Evolutionary conservation across 2,888 invertebrate genomes (phyloP).

Genomic region (Galeruca laticollis): DNA sequence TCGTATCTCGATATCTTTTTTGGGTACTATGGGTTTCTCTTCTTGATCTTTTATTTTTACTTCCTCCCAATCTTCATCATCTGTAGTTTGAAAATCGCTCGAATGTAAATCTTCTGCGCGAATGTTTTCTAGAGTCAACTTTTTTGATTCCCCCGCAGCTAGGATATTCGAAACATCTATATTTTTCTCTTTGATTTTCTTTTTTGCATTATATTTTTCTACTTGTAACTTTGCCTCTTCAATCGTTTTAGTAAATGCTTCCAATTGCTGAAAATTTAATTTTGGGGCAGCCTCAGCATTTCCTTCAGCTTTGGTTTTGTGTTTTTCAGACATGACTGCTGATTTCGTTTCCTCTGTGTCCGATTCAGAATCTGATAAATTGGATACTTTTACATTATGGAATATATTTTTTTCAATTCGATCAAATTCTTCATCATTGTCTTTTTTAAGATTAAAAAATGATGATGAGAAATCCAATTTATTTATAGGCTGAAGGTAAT

Average conservation of each 20-base stretch:
- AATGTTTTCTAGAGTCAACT: conserved; percentile 52
- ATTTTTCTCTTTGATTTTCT: conserved; percentile 53
- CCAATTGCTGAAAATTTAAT: conserved; percentile 70
- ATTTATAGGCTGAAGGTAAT: conserved; percentile 69
- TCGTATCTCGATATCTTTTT: conserved; percentile 81
- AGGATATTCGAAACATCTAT: conserved; percentile 75
- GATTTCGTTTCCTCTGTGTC: conserved; percentile 42
- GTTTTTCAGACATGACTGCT: conserved; percentile 22
- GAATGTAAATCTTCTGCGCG: conserved; percentile 53
- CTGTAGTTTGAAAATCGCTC: conserved; percentile 68
- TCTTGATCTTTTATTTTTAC: conserved; percentile 72
- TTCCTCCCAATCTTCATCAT: conserved; percentile 81
- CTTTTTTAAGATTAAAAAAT: conserved; percentile 65
- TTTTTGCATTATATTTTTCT: conserved; percentile 67
- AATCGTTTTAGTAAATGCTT: conserved; percentile 72
- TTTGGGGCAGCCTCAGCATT: conserved; percentile 31
- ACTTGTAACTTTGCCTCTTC: conserved; percentile 73
- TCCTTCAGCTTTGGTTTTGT: conserved; percentile 20
- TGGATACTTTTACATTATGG: conserved; percentile 48
- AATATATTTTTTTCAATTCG: conserved; percentile 62
- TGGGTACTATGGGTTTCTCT: conserved; percentile 67
- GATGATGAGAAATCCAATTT: conserved; percentile 71
- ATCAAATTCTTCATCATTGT: conserved; percentile 52
- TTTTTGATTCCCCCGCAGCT: conserved; percentile 74
- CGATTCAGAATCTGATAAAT: conserved; percentile 61